A percentile compares a stretch with the other conserved stretches of the same genome.
Conservation (phyloP, 2,888 invertebrate species). For the Tachina lurida region DNA sequence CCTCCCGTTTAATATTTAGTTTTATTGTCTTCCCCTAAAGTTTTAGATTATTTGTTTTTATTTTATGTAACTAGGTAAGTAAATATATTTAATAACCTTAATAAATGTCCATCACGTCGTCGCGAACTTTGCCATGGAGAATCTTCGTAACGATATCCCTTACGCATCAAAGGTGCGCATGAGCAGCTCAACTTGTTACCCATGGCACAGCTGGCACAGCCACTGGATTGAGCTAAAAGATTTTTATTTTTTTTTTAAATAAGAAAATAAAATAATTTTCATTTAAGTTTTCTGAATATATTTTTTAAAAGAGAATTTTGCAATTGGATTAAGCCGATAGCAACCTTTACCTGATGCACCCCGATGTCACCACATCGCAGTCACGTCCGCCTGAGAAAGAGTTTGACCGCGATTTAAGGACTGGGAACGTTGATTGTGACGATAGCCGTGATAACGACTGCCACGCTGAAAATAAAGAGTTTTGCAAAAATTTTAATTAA, state of each 20-base stretch:
- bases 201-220: slow-evolving; percentile 88
- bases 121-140: slow-evolving; percentile 96
- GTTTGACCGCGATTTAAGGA: slow-evolving; percentile 90
- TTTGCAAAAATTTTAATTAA: background rate
- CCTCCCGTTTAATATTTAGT: slow-evolving; percentile 1
- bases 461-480: slow-evolving; percentile 83
- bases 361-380: slow-evolving; percentile 91
- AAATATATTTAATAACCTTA: slow-evolving; percentile 86
- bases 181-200: slow-evolving; percentile 99
- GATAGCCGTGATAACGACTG: slow-evolving; percentile 85
- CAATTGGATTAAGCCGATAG: slow-evolving; percentile 51
- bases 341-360: slow-evolving; percentile 86
- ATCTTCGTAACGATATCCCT: slow-evolving; percentile 96
- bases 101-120: slow-evolving; percentile 92
- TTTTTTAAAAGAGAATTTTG: slow-evolving; percentile 11
- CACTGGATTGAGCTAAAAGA: slow-evolving; percentile 81
- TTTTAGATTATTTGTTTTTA: slow-evolving; percentile 15
- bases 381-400: slow-evolving; percentile 87
- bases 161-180: slow-evolving; percentile 97
- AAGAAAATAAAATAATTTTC: slow-evolving; percentile 16
- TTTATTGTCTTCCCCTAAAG: slow-evolving; percentile 59
- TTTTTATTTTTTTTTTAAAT: background rate
- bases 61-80: slow-evolving; percentile 48
- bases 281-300: slow-evolving; percentile 11
- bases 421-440: slow-evolving; percentile 89